Evolutionary conservation across 2,797 vertebrate genomes (phyloP), one percentile per base, ranked within the genome.

Genomic region (Mus spretus): DNA sequence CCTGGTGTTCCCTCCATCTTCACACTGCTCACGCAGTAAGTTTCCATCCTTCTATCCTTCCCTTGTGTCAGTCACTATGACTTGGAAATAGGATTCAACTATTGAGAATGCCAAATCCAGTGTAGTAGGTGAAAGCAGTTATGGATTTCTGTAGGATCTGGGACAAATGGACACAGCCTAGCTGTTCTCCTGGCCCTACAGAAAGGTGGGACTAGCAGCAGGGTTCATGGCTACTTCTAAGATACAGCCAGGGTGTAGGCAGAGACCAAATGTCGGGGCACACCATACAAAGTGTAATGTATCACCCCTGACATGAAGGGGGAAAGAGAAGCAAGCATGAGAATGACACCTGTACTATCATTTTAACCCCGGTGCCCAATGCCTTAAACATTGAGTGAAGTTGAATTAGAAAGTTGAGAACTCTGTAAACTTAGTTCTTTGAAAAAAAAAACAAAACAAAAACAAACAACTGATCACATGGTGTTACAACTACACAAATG

Each of bases 351-450:
- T 40, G 2, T 74, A 15, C 57, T 75, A 34, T 28, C 15, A 84
- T 80, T 40, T 94, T 90, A 93, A 77, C 34, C 83, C 28, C 10
- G 53, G 6, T 84, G 92, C 61, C 44, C 89, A 89, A 57, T 53
- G 26, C 6, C 13, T 53, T 53, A 3, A 70, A n/a, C 40, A 34
- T 63, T 86, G 26, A n/a, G 3, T 40, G 34, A 24, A 24, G 8
- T 31, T 91, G 40, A 94, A 90, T 87, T 87, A 75, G 31, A 63
- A 80, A 88, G 17, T 44, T n/a, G 22, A 59, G 31, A 47, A 34
- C 77, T 92, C 70, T 70, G 63, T 87, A 72, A 59, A 44, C 24
- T 72, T 87, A 87, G 28, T 40, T 26, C 74, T 26, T 44, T 44
- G 40, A 26, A 61, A 61, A 24, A 61, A 57, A 55, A 24, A 70